A percentile compares a stretch with the other conserved stretches of the same genome.
Conservation (phyloP, 2,113 vertebrate genomes). For the Microcebus lehilahytsara region DNA sequence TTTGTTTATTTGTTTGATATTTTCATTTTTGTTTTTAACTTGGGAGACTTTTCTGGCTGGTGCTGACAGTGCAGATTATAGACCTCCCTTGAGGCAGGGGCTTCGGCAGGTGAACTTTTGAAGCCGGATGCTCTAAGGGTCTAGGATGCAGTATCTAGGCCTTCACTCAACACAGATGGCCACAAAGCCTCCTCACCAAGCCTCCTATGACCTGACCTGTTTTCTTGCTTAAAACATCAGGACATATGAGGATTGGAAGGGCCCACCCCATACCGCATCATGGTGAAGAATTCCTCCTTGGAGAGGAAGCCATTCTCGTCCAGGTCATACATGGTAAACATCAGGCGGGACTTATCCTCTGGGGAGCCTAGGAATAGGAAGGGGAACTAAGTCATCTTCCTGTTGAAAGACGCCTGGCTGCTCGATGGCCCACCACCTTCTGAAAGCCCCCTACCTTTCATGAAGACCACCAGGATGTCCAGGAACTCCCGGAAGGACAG, state of each 20-base stretch:
- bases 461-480: conserved; percentile 95
- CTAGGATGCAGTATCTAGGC: neutral
- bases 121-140: neutral
- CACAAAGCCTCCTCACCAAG: neutral
- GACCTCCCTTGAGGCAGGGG: neutral
- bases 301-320: conserved; percentile 91
- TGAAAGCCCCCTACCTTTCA: conserved; percentile 90
- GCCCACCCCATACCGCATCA: conserved; percentile 89
- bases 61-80: neutral
- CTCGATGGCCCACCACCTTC: neutral
- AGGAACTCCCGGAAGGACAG: conserved; percentile 96
- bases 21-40: neutral
- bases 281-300: conserved; percentile 92
- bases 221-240: neutral
- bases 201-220: neutral
- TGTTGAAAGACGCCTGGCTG: neutral
- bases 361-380: conserved; percentile 86
- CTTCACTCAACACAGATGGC: neutral
- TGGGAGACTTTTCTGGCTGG: neutral
- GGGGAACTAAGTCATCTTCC: neutral
- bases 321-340: conserved; percentile 96
- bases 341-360: conserved; percentile 93
- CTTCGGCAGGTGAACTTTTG: neutral
- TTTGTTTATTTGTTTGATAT: neutral
- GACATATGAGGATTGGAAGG: neutral